Percentiles rank a stretch among this genome's conserved stretches.
Evolutionary conservation across 2,797 vertebrate species (phyloP).

Genomic region (Gadopsis marmoratus): DNA sequence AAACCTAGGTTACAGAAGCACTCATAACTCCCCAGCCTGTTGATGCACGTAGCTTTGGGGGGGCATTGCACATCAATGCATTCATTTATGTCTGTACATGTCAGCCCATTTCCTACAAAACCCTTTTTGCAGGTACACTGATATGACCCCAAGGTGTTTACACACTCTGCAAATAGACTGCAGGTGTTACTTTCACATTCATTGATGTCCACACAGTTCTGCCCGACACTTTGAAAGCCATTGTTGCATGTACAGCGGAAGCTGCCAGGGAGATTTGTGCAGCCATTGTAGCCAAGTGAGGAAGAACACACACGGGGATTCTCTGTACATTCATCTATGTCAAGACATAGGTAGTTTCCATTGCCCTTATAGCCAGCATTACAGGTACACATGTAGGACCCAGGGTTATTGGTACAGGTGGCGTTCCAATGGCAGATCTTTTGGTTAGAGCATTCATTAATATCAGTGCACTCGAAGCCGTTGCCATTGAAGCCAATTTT

Average conservation of each 20-base stretch:
- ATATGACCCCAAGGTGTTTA: conserved; percentile 84
- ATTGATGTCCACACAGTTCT: conserved; percentile 84
- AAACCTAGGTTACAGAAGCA: conserved; percentile 85
- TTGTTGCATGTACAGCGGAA: conserved; percentile 83
- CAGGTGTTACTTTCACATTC: conserved; percentile 84
- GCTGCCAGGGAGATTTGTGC: conserved; percentile 84
- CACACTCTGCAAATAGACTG: conserved; percentile 82
- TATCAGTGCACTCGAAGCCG: conserved; percentile 83
- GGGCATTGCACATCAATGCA: conserved; percentile 78
- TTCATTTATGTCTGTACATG: conserved; percentile 87
- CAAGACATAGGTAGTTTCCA: conserved; percentile 89
- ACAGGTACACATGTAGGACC: conserved; percentile 87
- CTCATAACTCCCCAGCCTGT: conserved; percentile 84
- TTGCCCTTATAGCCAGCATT: conserved; percentile 88
- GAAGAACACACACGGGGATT: conserved; percentile 79
- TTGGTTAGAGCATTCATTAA: conserved; percentile 80
- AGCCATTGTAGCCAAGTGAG: conserved; percentile 84
- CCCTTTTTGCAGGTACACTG: conserved; percentile 83
- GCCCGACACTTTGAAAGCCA: conserved; percentile 84
- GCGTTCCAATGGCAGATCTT: conserved; percentile 89
- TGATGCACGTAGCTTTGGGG: conserved; percentile 81
- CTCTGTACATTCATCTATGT: conserved; percentile 88
- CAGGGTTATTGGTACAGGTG: conserved; percentile 87
- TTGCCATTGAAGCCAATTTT: conserved; percentile 82
- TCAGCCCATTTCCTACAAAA: conserved; percentile 85